phyloP scores from a whole-genome alignment of 2,113 vertebrate species.

The Chaetodon trifascialis region DNA sequence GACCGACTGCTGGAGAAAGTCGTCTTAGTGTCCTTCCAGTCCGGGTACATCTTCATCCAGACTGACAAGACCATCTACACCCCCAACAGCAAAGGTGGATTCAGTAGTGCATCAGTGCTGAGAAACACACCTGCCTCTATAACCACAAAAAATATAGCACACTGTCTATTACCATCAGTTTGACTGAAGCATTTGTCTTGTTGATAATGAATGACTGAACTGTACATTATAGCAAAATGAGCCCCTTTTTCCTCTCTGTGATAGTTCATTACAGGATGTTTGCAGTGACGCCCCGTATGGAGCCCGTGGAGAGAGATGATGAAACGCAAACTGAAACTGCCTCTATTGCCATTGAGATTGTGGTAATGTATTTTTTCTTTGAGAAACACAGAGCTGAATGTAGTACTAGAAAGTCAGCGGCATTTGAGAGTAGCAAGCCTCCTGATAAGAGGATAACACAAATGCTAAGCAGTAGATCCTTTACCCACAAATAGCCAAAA shows the following conservation, averaged over 20 bases:
- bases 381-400: background rate
- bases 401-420: background rate
- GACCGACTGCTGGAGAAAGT: constrained; percentile 71
- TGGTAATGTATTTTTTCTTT: constrained; percentile 63
- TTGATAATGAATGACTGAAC: too few relatives aligned
- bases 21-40: constrained; percentile 80
- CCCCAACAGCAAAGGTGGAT: constrained; percentile 71
- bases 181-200: too few relatives aligned
- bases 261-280: constrained; percentile 83
- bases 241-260: background rate
- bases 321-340: constrained; percentile 1
- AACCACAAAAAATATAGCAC: background rate
- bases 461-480: background rate
- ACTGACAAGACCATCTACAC: constrained; percentile 84
- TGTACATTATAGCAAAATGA: background rate
- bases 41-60: constrained; percentile 82
- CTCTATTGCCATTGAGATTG: constrained; percentile 73
- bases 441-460: background rate
- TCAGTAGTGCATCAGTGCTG: rapidly evolving
- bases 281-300: constrained; percentile 70
- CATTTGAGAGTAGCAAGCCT: background rate
- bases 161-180: background rate
- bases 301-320: constrained; percentile 54
- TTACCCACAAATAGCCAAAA: background rate
- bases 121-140: background rate